phyloP scores from a whole-genome alignment of 2,113 vertebrate species.

The Sylvietta virens region DNA sequence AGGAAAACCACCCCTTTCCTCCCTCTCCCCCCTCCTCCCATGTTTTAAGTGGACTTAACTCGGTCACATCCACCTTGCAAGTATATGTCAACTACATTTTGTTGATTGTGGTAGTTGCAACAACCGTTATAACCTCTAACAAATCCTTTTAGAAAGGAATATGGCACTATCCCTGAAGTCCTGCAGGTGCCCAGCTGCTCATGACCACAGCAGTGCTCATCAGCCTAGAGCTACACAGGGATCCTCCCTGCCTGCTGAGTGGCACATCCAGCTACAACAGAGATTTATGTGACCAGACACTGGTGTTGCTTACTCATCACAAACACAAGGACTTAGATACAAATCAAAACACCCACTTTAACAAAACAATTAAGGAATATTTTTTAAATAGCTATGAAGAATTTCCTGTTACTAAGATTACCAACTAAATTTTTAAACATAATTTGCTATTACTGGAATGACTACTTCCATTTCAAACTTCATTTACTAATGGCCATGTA shows the following conservation, averaged over 20 bases:
- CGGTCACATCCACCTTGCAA: not conserved
- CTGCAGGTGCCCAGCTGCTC: not conserved
- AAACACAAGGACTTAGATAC: not conserved
- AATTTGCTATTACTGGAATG: not conserved
- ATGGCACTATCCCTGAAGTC: not conserved
- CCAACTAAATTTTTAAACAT: not conserved
- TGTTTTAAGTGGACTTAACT: not conserved
- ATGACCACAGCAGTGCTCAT: not conserved
- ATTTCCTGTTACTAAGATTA: not conserved
- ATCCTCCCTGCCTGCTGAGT: not conserved
- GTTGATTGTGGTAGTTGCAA: not conserved
- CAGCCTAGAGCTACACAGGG: not conserved
- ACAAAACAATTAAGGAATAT: not conserved
- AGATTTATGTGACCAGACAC: not conserved
- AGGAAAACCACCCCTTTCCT: not conserved
- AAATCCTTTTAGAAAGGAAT: not conserved
- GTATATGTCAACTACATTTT: not conserved
- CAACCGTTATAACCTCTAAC: not conserved
- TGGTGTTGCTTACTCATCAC: not conserved
- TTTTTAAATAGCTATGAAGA: not conserved
- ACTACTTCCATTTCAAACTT: not conserved
- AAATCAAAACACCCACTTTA: not conserved
- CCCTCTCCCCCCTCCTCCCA: constrained; percentile 1
- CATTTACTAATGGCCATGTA: not conserved
- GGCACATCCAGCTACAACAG: not conserved